phyloP scores from a whole-genome alignment of 37 sponge, comb jelly and placozoan species.

The Oscarella lobularis region DNA sequence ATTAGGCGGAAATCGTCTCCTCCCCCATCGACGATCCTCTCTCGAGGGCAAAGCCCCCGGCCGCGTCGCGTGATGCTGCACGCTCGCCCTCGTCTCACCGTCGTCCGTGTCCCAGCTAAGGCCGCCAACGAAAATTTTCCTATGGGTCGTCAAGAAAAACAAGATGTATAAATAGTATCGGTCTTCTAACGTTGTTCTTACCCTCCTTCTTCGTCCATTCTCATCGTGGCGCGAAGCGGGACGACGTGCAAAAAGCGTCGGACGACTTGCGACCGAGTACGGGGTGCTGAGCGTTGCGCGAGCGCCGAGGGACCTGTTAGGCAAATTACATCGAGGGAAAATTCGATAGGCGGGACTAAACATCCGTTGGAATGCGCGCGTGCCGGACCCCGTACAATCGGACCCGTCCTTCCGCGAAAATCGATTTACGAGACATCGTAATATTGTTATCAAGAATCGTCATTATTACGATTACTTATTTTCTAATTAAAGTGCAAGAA shows the following conservation, averaged over 20 bases:
- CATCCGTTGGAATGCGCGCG: neutral
- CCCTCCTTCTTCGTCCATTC: neutral
- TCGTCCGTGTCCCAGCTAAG: neutral
- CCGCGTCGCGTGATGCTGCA: neutral
- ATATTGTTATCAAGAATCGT: too few relatives aligned
- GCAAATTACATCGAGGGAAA: neutral
- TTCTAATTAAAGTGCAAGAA: too few relatives aligned
- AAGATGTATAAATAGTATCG: too few relatives aligned
- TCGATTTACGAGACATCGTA: too few relatives aligned
- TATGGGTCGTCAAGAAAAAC: too few relatives aligned
- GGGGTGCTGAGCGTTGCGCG: neutral
- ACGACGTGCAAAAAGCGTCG: neutral
- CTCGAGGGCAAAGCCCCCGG: neutral
- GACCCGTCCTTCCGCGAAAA: too few relatives aligned
- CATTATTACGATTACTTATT: too few relatives aligned
- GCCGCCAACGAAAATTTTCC: constrained; percentile 2
- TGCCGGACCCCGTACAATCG: neutral
- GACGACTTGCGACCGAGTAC: too few relatives aligned
- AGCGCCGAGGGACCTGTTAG: neutral
- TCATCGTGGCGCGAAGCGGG: neutral
- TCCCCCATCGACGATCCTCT: neutral
- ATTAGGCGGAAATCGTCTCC: too few relatives aligned
- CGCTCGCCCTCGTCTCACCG: neutral
- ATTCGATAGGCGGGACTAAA: neutral
- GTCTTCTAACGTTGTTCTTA: too few relatives aligned